Evolutionary conservation across 2,888 invertebrate species (phyloP), one percentile per base, ranked within the genome.

Genomic region (Epirrita christyi): DNA sequence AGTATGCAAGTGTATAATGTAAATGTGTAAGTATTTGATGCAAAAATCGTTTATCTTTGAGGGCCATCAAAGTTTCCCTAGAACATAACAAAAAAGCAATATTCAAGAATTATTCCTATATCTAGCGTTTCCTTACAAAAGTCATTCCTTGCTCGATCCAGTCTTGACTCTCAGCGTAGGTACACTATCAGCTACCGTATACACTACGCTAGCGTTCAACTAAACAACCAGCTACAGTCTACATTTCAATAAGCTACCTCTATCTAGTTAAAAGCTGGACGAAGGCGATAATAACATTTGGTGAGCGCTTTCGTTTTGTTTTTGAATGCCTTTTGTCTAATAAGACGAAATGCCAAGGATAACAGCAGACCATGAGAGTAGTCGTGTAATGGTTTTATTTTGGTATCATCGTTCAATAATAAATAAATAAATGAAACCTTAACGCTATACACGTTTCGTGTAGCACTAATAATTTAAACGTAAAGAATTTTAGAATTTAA

Each of bases 141-240:
- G 56, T 34, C 44, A 44, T 63, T 65, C 61, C 61, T 64, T 59
- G 55, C 44, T 55, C 62, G 67, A 60, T 66, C 76, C 86, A 88
- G 86, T 86, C 86, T 86, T 87, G 67, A 72, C 68, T 85, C 80
- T 80, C 80, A 71, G 64, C 72, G 68, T 54, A 50, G 48, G 34
- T 50, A 42, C 41, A 13, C 40, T 56, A 56, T 13, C 46, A 2
- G 62, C 66, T 68, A 61, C 66, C 66, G 55, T 62, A 67, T 72
- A 72, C 49, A 67, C 85, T 85, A 85, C 71, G 57, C 85, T 85
- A 86, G 83, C 85, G 82, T 71, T 71, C 67, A 73, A 68, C 76
- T 80, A 80, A 56, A 78, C 70, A 75, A 80, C 77, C 69, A 45
- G 57, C 55, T 69, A 64, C 54, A 43, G 13, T 13, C 46, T 56